These are phyloP conservation scores for Sciurus niger DNA, from an alignment of 2,113 vertebrate species.

Conservation along the genomic window DNA sequence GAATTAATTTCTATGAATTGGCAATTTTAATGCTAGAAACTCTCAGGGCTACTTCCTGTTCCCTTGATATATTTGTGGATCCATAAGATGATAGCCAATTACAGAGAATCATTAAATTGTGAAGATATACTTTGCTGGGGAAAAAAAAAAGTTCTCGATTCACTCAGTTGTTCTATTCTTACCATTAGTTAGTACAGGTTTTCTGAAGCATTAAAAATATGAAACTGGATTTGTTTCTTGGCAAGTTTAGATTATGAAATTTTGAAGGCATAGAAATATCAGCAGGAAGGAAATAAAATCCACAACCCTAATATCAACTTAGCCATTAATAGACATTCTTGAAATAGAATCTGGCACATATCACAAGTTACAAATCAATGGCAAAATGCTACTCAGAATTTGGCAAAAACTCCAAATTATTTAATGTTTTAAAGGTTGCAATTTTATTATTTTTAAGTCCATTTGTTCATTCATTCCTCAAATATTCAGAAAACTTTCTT, in stretches of 20 bases:
- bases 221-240: neutral
- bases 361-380: neutral
- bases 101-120: conserved; percentile 12
- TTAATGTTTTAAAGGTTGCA: neutral
- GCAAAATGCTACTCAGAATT: neutral
- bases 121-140: neutral
- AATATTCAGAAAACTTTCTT: neutral
- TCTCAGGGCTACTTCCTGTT: neutral
- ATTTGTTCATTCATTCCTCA: conserved; percentile 17
- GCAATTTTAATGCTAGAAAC: neutral
- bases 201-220: conserved; percentile 38
- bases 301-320: neutral
- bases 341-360: neutral
- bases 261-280: neutral
- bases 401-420: neutral
- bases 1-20: neutral
- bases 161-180: neutral
- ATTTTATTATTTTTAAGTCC: neutral
- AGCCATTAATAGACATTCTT: neutral
- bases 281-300: neutral
- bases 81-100: neutral
- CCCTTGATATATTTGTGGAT: neutral
- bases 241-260: conserved; percentile 44
- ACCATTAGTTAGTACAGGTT: neutral
- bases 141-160: neutral